Evolutionary conservation across 2,888 invertebrate genomes (phyloP).

Genomic region (Beris morrisii): DNA sequence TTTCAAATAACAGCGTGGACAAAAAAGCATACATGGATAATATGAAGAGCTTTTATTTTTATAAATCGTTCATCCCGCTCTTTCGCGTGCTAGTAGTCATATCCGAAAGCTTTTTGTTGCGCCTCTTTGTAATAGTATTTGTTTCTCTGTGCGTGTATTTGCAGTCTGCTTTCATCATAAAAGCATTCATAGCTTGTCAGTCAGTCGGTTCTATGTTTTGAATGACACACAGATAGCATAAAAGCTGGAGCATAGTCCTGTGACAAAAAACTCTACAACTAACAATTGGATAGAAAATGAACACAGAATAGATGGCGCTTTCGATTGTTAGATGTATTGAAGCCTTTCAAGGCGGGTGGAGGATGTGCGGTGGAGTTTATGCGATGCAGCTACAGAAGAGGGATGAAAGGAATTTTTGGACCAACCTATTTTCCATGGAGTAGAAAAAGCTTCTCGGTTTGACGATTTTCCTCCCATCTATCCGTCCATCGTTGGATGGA

Average conservation of each 20-base stretch:
- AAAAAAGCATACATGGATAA: constrained; percentile 9
- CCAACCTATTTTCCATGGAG: constrained; percentile 29
- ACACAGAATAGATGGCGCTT: constrained; percentile 31
- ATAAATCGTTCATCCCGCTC: neutral
- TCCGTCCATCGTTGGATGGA: neutral
- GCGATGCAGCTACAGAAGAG: constrained; percentile 2
- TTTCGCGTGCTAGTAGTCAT: neutral
- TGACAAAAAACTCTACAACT: constrained; percentile 17
- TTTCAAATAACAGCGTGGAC: constrained; percentile 15
- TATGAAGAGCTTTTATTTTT: constrained; percentile 19
- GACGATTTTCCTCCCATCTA: constrained; percentile 10
- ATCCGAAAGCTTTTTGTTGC: constrained; percentile 12
- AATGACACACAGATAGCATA: constrained; percentile 24
- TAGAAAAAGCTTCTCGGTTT: constrained; percentile 26
- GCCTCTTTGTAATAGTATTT: neutral
- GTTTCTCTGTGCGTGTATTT: neutral
- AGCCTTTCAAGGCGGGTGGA: constrained; percentile 1
- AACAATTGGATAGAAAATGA: constrained; percentile 27
- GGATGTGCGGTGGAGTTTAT: neutral
- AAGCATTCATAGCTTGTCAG: constrained; percentile 11
- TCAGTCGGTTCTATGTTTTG: constrained; percentile 10
- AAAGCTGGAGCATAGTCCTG: constrained; percentile 19
- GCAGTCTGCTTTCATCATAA: neutral
- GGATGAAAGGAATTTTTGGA: constrained; percentile 30
- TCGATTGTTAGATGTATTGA: constrained; percentile 23